Evolutionary conservation across 23 tunicate genomes (phyloP).

Genomic region (Styela clava): DNA sequence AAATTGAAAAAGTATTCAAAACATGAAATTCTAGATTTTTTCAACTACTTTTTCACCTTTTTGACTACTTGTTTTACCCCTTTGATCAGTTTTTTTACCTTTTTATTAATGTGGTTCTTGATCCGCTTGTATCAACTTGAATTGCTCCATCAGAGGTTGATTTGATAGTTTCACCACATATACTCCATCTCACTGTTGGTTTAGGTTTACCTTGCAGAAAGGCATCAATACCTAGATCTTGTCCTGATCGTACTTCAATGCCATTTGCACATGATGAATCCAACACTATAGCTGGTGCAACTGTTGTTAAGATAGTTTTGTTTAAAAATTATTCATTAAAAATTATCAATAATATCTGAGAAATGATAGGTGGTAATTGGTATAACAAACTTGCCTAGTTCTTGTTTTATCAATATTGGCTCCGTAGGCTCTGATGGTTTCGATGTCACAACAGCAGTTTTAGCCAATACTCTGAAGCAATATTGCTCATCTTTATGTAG

Average conservation of each 20-base stretch:
- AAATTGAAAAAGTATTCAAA: no score
- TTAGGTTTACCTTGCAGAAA: conserved; percentile 40
- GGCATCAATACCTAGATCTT: conserved; percentile 30
- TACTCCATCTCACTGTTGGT: conserved; percentile 43
- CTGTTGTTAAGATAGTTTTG: no score
- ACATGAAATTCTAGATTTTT: no score
- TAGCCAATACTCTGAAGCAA: conserved; percentile 84
- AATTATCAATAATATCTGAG: no score
- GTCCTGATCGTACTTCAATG: conserved; percentile 51
- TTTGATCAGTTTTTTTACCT: no score
- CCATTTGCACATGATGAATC: conserved; percentile 36
- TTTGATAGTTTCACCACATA: conserved; percentile 10
- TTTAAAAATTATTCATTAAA: no score
- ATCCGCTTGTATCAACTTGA: conserved; percentile 37
- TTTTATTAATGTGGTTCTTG: conserved; percentile 40
- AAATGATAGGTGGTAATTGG: no score
- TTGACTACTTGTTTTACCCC: no score
- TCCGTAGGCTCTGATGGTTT: conserved; percentile 76
- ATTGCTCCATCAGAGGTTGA: conserved; percentile 44
- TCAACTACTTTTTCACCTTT: no score
- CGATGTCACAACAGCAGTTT: conserved; percentile 75
- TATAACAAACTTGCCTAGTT: conserved; percentile 25
- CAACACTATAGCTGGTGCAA: conserved; percentile 48
- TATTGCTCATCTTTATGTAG: conserved; percentile 59
- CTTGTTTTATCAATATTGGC: conserved; percentile 54